A percentile compares a stretch with the other conserved stretches of the same genome.
Conservation (phyloP, 2,888 invertebrate genomes). For the Cosmorhoe ocellata region DNA sequence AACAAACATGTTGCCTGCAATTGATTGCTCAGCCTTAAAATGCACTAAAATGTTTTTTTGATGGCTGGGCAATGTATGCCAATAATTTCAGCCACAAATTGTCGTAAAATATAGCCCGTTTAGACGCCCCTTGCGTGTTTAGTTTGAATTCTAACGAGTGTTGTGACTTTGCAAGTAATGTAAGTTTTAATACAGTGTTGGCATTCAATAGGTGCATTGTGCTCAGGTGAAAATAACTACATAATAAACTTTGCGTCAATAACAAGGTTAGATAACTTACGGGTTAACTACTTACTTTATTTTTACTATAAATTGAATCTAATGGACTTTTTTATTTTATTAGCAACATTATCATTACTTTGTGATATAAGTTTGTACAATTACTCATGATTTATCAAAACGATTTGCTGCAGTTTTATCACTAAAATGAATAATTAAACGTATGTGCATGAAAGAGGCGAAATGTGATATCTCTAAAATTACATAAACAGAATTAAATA, state of each 20-base stretch:
- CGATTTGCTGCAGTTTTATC: neutral
- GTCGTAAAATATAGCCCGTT: too few species aligned
- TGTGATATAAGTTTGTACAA: neutral
- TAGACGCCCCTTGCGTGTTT: constrained; percentile 1
- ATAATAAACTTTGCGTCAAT: constrained; percentile 28
- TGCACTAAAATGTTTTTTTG: too few species aligned
- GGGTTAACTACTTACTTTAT: constrained; percentile 7
- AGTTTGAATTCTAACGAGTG: neutral
- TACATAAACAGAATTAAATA: neutral
- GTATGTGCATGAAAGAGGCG: neutral
- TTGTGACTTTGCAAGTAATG: constrained; percentile 3
- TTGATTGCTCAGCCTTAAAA: too few species aligned
- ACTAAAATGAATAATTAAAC: neutral
- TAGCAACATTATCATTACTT: constrained; percentile 9
- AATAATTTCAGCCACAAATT: neutral
- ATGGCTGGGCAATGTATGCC: too few species aligned
- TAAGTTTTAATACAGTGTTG: constrained; percentile 6
- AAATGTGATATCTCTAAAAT: constrained; percentile 12
- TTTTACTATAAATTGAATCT: constrained; percentile 16
- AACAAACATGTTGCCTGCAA: too few species aligned
- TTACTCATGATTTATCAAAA: too few species aligned
- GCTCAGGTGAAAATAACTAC: constrained; percentile 31
- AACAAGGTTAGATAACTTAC: constrained; percentile 28
- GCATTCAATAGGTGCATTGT: constrained; percentile 18
- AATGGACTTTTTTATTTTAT: constrained; percentile 23